A percentile compares a stretch with the other conserved stretches of the same genome.
These are phyloP conservation scores for Drosophila bunnanda DNA, from an alignment of 2,888 invertebrate genomes.

Conservation along the genomic window DNA sequence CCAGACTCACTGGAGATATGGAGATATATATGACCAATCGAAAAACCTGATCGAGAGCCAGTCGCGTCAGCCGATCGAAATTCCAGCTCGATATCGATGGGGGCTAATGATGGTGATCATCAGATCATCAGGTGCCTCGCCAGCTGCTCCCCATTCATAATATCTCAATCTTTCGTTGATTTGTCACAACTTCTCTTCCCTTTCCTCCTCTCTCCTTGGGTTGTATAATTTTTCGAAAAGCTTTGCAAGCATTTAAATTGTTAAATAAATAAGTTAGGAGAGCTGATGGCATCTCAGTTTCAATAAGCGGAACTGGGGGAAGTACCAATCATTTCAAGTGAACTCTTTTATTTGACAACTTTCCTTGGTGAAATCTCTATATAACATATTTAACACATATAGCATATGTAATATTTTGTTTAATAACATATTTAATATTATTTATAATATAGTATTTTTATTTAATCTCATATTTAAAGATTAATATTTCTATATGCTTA, in stretches of 20 bases:
- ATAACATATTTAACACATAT: too few relatives aligned
- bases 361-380: not conserved
- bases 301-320: slow-evolving; percentile 14
- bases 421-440: too few relatives aligned
- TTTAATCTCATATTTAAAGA: too few relatives aligned
- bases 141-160: slow-evolving; percentile 34
- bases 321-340: slow-evolving; percentile 1
- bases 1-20: slow-evolving; percentile 38
- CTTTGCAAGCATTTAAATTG: slow-evolving; percentile 46
- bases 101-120: slow-evolving; percentile 16
- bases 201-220: not conserved
- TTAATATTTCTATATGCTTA: too few relatives aligned
- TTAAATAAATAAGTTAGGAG: slow-evolving; percentile 40
- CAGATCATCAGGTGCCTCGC: slow-evolving; percentile 18
- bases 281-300: not conserved
- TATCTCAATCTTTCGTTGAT: slow-evolving; percentile 37
- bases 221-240: slow-evolving; percentile 21
- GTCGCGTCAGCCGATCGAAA: slow-evolving; percentile 10
- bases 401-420: not conserved
- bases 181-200: slow-evolving; percentile 24
- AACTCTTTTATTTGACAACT: not conserved
- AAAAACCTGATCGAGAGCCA: slow-evolving; percentile 30
- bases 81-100: slow-evolving; percentile 9
- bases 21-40: too few relatives aligned
- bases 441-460: too few relatives aligned